These are phyloP conservation scores for Drosophila nasuta DNA, from an alignment of 1,140 invertebrate genomes.

Conservation along the genomic window DNA sequence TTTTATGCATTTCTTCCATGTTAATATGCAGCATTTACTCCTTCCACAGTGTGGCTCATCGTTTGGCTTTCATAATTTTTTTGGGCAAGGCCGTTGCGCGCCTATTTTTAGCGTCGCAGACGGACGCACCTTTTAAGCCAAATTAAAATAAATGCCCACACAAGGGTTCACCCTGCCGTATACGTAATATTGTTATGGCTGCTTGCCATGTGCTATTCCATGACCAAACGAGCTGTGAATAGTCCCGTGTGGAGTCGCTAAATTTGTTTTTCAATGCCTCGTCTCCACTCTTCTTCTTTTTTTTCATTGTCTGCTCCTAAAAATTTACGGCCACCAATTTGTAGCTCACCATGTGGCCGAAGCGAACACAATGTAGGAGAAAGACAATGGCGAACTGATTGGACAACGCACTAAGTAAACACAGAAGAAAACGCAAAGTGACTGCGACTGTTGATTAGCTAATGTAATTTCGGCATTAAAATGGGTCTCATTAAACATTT, in stretches of 20 bases:
- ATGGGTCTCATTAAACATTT: background rate
- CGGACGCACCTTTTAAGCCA: constrained; percentile 40
- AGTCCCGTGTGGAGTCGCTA: constrained; percentile 30
- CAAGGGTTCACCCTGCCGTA: constrained; percentile 61
- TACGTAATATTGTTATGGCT: constrained; percentile 62
- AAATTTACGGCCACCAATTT: constrained; percentile 60
- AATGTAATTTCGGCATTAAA: constrained; percentile 2
- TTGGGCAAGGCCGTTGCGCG: constrained; percentile 67
- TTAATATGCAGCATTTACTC: constrained; percentile 62
- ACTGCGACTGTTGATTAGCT: constrained; percentile 12
- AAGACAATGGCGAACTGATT: constrained; percentile 26
- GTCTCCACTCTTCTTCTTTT: background rate
- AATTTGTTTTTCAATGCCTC: constrained; percentile 66
- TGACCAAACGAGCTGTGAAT: constrained; percentile 72
- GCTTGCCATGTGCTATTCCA: background rate
- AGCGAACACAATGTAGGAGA: constrained; percentile 6
- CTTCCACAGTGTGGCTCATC: background rate
- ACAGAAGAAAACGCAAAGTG: background rate
- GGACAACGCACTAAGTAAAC: constrained; percentile 4
- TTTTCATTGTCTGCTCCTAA: constrained; percentile 29
- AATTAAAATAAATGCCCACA: constrained; percentile 69
- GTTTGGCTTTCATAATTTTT: constrained; percentile 50
- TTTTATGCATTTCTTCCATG: constrained; percentile 77
- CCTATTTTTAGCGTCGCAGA: constrained; percentile 66
- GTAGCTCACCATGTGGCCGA: constrained; percentile 26